Percentiles rank a stretch among this genome's conserved stretches.
Conservation (phyloP, 1,140 invertebrate species). For the Steinernema feltiae region DNA sequence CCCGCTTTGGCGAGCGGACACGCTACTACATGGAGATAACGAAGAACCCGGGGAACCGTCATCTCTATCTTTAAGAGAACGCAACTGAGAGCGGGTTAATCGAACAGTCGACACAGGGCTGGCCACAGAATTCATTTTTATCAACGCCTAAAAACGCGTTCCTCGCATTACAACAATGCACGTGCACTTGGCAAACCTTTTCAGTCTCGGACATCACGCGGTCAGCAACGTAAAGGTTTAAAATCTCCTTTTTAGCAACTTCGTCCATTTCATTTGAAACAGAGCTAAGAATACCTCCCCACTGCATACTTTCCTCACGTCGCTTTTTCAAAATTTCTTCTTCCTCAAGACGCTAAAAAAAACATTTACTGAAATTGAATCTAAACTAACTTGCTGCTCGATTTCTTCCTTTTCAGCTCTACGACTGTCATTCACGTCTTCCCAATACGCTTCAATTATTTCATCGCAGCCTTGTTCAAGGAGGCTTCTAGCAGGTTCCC, state of each 20-base stretch:
- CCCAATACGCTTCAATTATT: not conserved
- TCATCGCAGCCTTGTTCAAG: not conserved
- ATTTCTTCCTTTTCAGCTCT: not conserved
- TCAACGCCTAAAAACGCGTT: not conserved
- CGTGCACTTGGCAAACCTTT: not conserved
- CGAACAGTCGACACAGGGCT: not conserved
- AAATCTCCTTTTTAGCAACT: not conserved
- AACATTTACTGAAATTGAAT: no score
- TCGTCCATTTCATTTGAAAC: not conserved
- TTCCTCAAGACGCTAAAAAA: not conserved
- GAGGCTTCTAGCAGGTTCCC: not conserved
- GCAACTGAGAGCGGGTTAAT: not conserved
- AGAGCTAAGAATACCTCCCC: not conserved
- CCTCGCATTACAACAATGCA: not conserved
- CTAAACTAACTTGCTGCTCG: not conserved
- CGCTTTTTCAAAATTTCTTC: not conserved
- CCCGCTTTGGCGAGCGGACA: no score
- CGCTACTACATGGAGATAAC: no score
- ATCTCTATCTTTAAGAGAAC: not conserved
- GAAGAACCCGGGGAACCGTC: not conserved
- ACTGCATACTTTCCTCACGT: not conserved
- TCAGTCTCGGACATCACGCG: not conserved
- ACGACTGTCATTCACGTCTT: not conserved
- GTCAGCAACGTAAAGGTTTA: not conserved
- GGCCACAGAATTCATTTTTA: not conserved